phyloP scores from a whole-genome alignment of 2,797 vertebrate species.

The Typhlichthys eigenmanni region DNA sequence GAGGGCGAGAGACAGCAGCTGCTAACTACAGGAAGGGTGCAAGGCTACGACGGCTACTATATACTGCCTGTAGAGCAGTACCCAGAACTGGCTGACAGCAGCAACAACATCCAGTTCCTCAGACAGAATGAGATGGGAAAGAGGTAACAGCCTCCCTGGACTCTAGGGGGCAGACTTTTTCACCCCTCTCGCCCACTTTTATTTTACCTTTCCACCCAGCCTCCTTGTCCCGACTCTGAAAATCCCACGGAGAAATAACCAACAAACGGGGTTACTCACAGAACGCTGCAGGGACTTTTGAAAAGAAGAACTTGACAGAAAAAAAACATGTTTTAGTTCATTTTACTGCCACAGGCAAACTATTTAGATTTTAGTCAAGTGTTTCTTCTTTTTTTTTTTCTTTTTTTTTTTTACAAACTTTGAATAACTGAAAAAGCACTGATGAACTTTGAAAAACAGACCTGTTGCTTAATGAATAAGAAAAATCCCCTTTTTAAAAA shows the following conservation, averaged over 20 bases:
- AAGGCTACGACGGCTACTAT: slow-evolving; percentile 98
- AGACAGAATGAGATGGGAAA: slow-evolving; percentile 99
- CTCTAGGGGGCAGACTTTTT: slow-evolving; percentile 58
- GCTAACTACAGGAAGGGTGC: slow-evolving; percentile 89
- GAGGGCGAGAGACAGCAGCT: slow-evolving; percentile 98
- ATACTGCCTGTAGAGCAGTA: slow-evolving; percentile 98
- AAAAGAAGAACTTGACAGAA: slow-evolving; percentile 83
- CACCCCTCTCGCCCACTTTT: slow-evolving; percentile 32
- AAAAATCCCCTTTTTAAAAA: slow-evolving; percentile 88
- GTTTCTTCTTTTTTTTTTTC: slow-evolving; percentile 65
- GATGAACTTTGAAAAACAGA: slow-evolving; percentile 79
- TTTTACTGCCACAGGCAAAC: slow-evolving; percentile 90
- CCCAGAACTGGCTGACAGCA: slow-evolving; percentile 98
- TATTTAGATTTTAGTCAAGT: slow-evolving; percentile 75
- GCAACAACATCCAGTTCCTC: slow-evolving; percentile 99
- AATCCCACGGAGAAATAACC: slow-evolving; percentile 92
- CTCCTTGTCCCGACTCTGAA: slow-evolving; percentile 61
- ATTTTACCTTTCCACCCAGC: slow-evolving; percentile 54
- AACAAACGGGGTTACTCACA: slow-evolving; percentile 87
- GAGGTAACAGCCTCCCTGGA: slow-evolving; percentile 95
- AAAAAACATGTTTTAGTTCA: slow-evolving; percentile 81
- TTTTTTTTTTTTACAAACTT: slow-evolving; percentile 72
- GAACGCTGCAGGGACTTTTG: slow-evolving; percentile 92
- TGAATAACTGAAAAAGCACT: slow-evolving; percentile 84
- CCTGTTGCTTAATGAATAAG: slow-evolving; percentile 83